Percentiles rank a stretch among this genome's conserved stretches.
Conservation (phyloP, 2,888 invertebrate species). For the Crossocerus cetratus region DNA sequence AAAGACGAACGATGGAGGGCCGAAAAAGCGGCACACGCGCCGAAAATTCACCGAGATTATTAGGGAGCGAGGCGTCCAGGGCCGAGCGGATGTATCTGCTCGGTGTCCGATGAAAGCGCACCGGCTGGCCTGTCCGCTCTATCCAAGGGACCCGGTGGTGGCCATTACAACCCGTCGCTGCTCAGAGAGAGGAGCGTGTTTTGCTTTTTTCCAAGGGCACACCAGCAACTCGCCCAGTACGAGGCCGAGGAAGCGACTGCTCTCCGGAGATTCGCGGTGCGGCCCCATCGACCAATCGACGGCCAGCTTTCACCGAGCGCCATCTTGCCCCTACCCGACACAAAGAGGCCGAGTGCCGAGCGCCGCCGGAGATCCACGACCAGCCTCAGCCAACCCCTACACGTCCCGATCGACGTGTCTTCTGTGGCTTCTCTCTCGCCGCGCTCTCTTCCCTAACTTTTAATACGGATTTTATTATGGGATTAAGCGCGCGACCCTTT, state of each 20-base stretch:
- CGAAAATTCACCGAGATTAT: conserved; percentile 29
- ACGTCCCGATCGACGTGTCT: conserved; percentile 53
- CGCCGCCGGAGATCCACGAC: conserved; percentile 56
- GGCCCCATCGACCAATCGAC: conserved; percentile 63
- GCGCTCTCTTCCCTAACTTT: conserved; percentile 49
- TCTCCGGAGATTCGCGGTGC: conserved; percentile 64
- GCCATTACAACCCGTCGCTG: conserved; percentile 58
- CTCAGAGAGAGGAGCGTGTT: conserved; percentile 54
- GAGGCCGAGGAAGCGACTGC: conserved; percentile 60
- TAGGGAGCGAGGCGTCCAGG: conserved; percentile 21
- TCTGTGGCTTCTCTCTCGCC: conserved; percentile 50
- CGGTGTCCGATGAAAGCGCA: conserved; percentile 14
- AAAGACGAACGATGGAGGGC: background rate
- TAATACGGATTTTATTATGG: conserved; percentile 55
- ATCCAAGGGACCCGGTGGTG: conserved; percentile 56
- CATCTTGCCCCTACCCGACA: conserved; percentile 64
- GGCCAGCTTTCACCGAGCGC: conserved; percentile 59
- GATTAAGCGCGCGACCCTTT: conserved; percentile 33
- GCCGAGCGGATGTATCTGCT: background rate
- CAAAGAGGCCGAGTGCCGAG: conserved; percentile 59
- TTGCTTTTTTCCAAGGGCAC: conserved; percentile 43
- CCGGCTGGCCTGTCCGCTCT: conserved; percentile 31
- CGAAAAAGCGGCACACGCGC: conserved; percentile 41
- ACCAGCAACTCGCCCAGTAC: conserved; percentile 56
- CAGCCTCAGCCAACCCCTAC: conserved; percentile 43